Conservation (phyloP, 2,113 vertebrate genomes). For the Columba livia region DNA sequence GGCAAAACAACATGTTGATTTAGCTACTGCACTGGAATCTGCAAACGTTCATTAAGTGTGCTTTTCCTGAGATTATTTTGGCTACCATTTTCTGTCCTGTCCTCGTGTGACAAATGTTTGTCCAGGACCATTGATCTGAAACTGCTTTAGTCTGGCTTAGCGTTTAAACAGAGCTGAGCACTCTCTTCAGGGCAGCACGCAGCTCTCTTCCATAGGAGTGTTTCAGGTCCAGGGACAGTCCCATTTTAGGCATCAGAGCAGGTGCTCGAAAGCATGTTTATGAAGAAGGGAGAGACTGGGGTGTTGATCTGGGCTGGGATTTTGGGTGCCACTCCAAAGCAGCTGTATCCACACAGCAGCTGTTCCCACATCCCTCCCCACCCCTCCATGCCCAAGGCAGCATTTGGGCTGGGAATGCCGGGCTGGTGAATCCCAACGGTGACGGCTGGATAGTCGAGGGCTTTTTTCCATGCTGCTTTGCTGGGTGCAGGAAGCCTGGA, state of each 20-base stretch:
- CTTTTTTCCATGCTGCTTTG: not conserved
- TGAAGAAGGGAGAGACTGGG: fast-evolving
- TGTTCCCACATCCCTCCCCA: not conserved
- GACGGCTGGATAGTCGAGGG: not conserved
- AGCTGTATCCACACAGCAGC: not conserved
- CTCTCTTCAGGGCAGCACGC: not conserved
- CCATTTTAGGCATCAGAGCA: not conserved
- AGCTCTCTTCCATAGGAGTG: not conserved
- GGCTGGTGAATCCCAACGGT: not conserved
- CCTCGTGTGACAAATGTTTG: not conserved
- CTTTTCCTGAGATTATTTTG: constrained; percentile 24
- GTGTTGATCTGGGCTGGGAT: not conserved
- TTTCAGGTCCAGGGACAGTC: not conserved
- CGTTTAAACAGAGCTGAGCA: not conserved
- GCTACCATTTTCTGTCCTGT: constrained; percentile 5
- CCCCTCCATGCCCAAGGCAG: not conserved
- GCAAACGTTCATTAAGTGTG: not conserved
- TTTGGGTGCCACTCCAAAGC: not conserved
- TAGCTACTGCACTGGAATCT: constrained; percentile 9
- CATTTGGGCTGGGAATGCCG: not conserved
- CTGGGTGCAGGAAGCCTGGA: not conserved
- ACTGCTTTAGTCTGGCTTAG: not conserved
- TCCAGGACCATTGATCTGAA: not conserved
- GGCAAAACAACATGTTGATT: constrained; percentile 32
- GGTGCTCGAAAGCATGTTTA: constrained; percentile 29